These are phyloP conservation scores for Campaea margaritaria DNA, from an alignment of 2,888 invertebrate species.

Conservation along the genomic window DNA sequence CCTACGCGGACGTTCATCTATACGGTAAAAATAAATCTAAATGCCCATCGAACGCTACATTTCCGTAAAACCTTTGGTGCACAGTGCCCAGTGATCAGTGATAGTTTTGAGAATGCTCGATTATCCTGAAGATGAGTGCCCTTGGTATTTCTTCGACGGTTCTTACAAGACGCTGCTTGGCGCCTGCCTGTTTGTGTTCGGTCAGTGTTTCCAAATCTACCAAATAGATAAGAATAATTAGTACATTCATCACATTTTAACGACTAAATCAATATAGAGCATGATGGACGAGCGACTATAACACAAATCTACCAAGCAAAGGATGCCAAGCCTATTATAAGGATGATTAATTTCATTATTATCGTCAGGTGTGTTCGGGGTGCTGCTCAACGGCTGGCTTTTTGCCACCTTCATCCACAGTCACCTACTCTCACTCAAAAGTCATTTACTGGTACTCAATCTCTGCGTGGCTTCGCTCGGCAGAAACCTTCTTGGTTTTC, in stretches of 20 bases:
- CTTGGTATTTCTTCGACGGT: constrained; percentile 83
- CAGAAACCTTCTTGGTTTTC: constrained; percentile 81
- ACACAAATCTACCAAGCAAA: not conserved
- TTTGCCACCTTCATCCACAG: constrained; percentile 83
- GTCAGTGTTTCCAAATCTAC: constrained; percentile 59
- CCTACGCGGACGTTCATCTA: constrained; percentile 72
- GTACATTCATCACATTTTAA: too few relatives aligned
- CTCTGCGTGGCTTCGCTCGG: constrained; percentile 82
- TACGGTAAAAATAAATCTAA: constrained; percentile 54
- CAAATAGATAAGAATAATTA: too few relatives aligned
- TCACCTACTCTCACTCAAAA: constrained; percentile 80
- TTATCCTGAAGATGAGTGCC: constrained; percentile 78
- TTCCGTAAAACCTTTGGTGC: constrained; percentile 58
- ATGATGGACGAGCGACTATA: not conserved
- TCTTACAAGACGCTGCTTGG: constrained; percentile 83
- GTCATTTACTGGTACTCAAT: constrained; percentile 83
- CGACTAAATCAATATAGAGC: too few relatives aligned
- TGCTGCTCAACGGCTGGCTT: constrained; percentile 84
- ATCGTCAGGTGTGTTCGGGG: constrained; percentile 80
- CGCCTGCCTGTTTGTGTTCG: constrained; percentile 81
- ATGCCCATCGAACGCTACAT: constrained; percentile 55
- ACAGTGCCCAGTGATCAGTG: constrained; percentile 52
- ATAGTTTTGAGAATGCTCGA: constrained; percentile 59
- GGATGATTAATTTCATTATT: constrained; percentile 33
- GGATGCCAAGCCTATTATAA: not conserved